Evolutionary conservation across 2,888 invertebrate genomes (phyloP).

Genomic region (Dexiosoma caninum): DNA sequence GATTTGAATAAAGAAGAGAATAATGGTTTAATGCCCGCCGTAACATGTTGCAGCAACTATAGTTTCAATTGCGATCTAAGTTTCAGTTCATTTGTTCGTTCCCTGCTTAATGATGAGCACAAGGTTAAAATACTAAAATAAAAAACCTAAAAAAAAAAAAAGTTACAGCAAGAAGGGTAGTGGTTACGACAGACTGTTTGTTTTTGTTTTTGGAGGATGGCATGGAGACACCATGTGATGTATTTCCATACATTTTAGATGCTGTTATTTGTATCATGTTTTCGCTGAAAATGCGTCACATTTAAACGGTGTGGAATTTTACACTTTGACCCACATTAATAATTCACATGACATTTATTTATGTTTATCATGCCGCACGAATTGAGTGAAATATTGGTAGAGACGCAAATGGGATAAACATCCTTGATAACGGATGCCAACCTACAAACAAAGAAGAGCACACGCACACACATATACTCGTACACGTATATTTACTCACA

Average conservation of each 20-base stretch:
- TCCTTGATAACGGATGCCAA: slow-evolving; percentile 18
- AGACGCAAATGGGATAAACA: slow-evolving; percentile 31
- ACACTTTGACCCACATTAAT: slow-evolving; percentile 60
- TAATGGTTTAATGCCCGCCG: not conserved
- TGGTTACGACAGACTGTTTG: not conserved
- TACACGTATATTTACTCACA: not conserved
- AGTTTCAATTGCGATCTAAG: not conserved
- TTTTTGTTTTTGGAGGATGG: too few relatives aligned
- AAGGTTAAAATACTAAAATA: not conserved
- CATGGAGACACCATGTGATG: not conserved
- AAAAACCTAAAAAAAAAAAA: not conserved
- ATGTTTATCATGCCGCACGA: slow-evolving; percentile 58
- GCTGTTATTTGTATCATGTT: not conserved
- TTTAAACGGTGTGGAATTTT: slow-evolving; percentile 50
- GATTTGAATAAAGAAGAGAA: not conserved
- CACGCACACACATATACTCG: not conserved
- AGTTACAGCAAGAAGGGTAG: not conserved
- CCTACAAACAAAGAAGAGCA: not conserved
- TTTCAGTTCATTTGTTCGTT: not conserved
- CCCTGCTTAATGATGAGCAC: too few relatives aligned
- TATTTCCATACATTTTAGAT: not conserved
- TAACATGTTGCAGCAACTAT: not conserved
- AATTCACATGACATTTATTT: slow-evolving; percentile 57
- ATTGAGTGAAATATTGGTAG: slow-evolving; percentile 58
- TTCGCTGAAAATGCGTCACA: slow-evolving; percentile 41